phyloP scores from a whole-genome alignment of 1,140 invertebrate species.

The Grapholita molesta region DNA sequence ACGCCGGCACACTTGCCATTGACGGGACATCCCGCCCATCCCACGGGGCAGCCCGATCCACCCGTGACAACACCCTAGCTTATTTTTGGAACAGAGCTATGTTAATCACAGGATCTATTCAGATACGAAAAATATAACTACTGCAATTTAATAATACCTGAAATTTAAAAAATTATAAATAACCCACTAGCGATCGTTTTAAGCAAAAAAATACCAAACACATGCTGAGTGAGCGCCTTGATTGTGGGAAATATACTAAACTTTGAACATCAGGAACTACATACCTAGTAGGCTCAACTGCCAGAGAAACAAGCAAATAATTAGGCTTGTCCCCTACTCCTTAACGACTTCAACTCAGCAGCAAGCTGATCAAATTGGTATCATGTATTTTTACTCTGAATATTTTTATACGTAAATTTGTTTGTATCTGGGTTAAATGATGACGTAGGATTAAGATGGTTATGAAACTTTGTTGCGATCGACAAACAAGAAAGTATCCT shows the following conservation, averaged over 20 bases:
- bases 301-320: no score
- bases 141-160: no score
- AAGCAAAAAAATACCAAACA: no score
- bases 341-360: not conserved
- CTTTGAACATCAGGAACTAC: no score
- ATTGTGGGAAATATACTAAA: no score
- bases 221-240: no score
- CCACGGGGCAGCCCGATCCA: conserved; percentile 14
- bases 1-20: conserved; percentile 53
- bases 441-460: not conserved
- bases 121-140: not conserved
- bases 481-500: not conserved
- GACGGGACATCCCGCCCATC: conserved; percentile 36
- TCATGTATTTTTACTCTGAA: not conserved
- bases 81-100: conserved; percentile 23
- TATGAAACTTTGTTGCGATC: not conserved
- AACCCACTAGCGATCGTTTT: no score
- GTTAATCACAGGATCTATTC: not conserved
- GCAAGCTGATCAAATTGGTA: not conserved
- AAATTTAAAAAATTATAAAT: no score
- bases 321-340: no score
- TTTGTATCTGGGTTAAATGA: not conserved
- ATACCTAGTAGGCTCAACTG: no score
- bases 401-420: not conserved
- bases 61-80: conserved; percentile 2